Conservation (phyloP, 2,888 invertebrate species). For the Macrosiphum euphorbiae region DNA sequence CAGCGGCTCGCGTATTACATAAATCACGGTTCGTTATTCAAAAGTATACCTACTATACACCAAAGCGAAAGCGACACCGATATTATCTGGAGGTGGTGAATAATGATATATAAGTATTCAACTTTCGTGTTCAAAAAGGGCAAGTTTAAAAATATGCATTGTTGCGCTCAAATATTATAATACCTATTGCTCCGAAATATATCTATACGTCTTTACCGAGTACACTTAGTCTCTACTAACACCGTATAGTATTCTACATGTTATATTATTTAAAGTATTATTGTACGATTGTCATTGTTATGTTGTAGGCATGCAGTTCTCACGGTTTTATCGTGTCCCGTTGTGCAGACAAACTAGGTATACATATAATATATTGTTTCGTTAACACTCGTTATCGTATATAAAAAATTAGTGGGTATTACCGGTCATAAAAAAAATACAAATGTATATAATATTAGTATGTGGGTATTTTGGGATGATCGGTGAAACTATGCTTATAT, state of each 20-base stretch:
- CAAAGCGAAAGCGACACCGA: not conserved
- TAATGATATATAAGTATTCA: not conserved
- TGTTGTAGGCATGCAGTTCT: not conserved
- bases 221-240: not conserved
- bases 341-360: not conserved
- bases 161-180: not conserved
- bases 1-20: not conserved
- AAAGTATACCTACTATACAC: not conserved
- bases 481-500: constrained; percentile 11
- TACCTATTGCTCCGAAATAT: not conserved
- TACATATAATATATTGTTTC: not conserved
- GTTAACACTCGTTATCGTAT: not conserved
- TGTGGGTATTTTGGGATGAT: not conserved
- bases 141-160: not conserved
- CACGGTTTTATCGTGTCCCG: not conserved
- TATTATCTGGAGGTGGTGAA: not conserved
- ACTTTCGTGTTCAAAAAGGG: not conserved
- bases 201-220: not conserved
- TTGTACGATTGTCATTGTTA: not conserved
- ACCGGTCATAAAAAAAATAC: not conserved
- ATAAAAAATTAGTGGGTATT: not conserved
- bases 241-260: not conserved
- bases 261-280: not conserved
- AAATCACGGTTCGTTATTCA: not conserved
- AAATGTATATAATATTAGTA: not conserved